Evolutionary conservation across 1,140 invertebrate genomes (phyloP).

Genomic region (Drosophila pachea): DNA sequence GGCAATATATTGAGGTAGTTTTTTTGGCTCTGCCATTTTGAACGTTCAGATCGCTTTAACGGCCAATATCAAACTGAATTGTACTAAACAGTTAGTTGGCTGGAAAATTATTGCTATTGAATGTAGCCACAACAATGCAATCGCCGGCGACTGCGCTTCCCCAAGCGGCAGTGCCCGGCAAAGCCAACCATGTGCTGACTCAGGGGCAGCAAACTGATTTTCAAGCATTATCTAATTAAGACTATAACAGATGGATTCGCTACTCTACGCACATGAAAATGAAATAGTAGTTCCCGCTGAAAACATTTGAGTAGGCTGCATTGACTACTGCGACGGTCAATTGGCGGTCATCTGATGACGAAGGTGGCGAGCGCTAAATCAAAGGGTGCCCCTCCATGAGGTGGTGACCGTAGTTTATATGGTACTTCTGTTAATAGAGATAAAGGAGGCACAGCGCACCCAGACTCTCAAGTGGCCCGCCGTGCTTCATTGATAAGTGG

Average conservation of each 20-base stretch:
- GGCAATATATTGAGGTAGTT: slow-evolving; percentile 64
- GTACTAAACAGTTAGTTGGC: slow-evolving; percentile 34
- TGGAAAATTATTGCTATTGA: slow-evolving; percentile 43
- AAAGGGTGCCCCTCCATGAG: no score
- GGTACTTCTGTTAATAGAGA: slow-evolving; percentile 16
- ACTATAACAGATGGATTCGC: not conserved
- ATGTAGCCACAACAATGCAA: slow-evolving; percentile 32
- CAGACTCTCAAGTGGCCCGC: not conserved
- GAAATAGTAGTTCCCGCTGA: not conserved
- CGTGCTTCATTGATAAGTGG: slow-evolving; percentile 40
- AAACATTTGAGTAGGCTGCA: no score
- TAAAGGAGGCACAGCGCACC: not conserved
- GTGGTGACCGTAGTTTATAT: not conserved
- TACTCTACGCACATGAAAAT: slow-evolving; percentile 15
- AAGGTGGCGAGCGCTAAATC: not conserved
- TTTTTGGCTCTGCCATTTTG: slow-evolving; percentile 49
- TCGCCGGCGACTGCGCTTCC: not conserved
- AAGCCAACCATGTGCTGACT: not conserved
- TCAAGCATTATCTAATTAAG: not conserved
- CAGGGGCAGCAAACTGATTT: not conserved
- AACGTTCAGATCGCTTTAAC: slow-evolving; percentile 16
- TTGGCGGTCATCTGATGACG: slow-evolving; percentile 23
- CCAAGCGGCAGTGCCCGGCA: not conserved
- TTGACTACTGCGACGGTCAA: slow-evolving; percentile 17
- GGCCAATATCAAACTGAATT: slow-evolving; percentile 46